Percentiles rank a stretch among this genome's conserved stretches.
Evolutionary conservation across 1,140 invertebrate genomes (phyloP).

Genomic region (Pseudoatta argentina): DNA sequence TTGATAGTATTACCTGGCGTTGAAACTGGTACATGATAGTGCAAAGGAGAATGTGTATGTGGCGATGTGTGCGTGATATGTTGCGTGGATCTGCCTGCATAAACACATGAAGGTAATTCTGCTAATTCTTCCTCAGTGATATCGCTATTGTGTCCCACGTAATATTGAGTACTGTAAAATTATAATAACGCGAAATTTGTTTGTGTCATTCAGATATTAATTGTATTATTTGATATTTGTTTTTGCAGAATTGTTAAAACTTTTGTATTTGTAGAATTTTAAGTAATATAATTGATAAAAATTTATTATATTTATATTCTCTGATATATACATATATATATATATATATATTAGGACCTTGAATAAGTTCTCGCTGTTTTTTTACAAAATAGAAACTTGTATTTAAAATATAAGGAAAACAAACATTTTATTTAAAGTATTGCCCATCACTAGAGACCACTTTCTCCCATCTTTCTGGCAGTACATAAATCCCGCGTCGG

Average conservation of each 20-base stretch:
- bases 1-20: slow-evolving; percentile 78
- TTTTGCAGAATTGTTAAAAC: neutral
- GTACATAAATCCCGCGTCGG: no score
- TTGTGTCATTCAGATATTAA: neutral
- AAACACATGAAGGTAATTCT: slow-evolving; percentile 90
- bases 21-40: slow-evolving; percentile 84
- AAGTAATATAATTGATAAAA: neutral
- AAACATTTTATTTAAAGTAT: no score
- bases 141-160: slow-evolving; percentile 85
- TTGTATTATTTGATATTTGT: neutral
- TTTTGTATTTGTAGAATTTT: neutral
- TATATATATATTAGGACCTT: no score
- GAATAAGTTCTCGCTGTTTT: no score
- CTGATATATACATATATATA: neutral
- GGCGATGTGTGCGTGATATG: slow-evolving; percentile 80
- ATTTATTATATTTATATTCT: neutral
- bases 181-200: slow-evolving; percentile 2
- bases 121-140: slow-evolving; percentile 87
- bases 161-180: slow-evolving; percentile 85
- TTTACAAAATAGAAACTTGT: no score
- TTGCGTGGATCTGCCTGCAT: slow-evolving; percentile 87
- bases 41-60: slow-evolving; percentile 83
- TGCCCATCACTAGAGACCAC: no score
- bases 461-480: no score
- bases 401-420: no score